Evolutionary conservation across 2,113 vertebrate genomes (phyloP), one percentile per base, ranked within the genome.

Genomic region (Rafetus swinhoei): DNA sequence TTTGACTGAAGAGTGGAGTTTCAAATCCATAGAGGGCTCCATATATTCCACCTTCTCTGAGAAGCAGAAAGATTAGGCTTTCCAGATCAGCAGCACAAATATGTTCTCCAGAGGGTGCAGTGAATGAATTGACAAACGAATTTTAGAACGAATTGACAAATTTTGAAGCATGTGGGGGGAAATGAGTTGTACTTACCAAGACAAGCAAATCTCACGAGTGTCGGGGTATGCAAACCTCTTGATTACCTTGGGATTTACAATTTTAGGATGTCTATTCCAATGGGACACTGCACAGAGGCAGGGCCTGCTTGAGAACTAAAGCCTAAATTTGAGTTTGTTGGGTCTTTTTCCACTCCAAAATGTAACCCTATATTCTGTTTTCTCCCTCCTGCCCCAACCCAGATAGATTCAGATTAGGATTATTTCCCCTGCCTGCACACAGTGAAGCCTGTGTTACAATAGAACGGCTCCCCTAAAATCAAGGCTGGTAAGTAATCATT

Each of bases 1-100:
- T 45, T 94, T 96, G 82, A 93, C 89, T 94, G 91, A 96, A 93
- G 76, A 96, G 60, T 9, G 3, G n/a, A 55, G 1, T 65, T 92
- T 88, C 80, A 93, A 96, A 84, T 72, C 74, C 86, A 3, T 86
- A 24, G 11, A 55, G 62, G 53, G 52, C 12, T 45, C 65, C 18
- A 24, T 92, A 85, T 83, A 85, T 94, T 88, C 45, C 92, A 80
- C 15, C 35, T 79, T 5, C 45, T 87, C 1, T 24, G 81, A 85
- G 69, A 81, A 85, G 52, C 1, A 62, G 32, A 82, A 94, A 19
- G 81, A 83, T 8, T 6, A 57, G 29, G 29, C 60, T 81, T 54
- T 4, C 45, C 39, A n/a, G 88, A 4, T 65, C 77, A 4, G 21
- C 39, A 9, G 3, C 13, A 9, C 2, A 2, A 7, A 45, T 0